Evolutionary conservation across 2,888 invertebrate species (phyloP).

Genomic region (Andrena bicolor): DNA sequence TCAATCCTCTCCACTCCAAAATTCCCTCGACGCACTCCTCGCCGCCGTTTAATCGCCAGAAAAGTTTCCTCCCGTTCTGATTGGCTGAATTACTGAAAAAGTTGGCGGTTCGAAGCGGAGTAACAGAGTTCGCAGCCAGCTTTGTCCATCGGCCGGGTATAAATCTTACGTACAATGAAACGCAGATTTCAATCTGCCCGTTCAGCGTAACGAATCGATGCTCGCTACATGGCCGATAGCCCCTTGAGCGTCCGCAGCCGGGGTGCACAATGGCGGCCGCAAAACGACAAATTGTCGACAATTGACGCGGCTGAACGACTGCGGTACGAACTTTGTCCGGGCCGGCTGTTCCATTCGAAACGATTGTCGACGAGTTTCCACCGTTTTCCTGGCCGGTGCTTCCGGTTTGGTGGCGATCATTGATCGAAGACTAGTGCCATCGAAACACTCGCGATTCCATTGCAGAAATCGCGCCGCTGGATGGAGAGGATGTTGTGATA

Average conservation of each 20-base stretch:
- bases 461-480: background rate
- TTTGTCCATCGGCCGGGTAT: background rate
- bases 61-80: background rate
- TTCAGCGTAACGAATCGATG: constrained; percentile 59
- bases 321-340: constrained; percentile 73
- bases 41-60: background rate
- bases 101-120: background rate
- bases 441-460: background rate
- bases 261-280: constrained; percentile 50
- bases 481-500: background rate
- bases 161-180: constrained; percentile 43
- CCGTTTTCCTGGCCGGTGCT: constrained; percentile 50
- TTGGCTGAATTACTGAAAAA: background rate
- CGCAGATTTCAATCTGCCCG: constrained; percentile 49
- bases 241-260: constrained; percentile 17
- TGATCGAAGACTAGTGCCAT: constrained; percentile 18
- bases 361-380: constrained; percentile 41
- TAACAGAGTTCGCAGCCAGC: background rate
- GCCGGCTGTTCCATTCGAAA: constrained; percentile 31
- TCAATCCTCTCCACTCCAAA: background rate
- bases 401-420: constrained; percentile 31
- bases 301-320: constrained; percentile 71
- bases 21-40: background rate
- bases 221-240: constrained; percentile 33
- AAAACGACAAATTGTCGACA: constrained; percentile 72